phyloP scores from a whole-genome alignment of 2,888 invertebrate genomes.

The Micoletzkya japonica region DNA sequence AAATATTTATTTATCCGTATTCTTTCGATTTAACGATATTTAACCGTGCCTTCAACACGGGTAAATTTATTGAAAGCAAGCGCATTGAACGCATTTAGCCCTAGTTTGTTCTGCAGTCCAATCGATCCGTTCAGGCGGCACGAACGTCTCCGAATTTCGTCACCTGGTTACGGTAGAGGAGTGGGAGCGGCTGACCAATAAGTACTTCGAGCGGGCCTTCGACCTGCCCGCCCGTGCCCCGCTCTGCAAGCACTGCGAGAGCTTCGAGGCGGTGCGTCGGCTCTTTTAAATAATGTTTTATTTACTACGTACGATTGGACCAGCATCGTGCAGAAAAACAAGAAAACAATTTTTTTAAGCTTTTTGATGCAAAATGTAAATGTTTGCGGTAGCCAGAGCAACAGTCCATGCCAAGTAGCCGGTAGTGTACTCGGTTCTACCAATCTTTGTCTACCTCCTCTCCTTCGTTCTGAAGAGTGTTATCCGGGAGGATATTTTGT shows the following conservation, averaged over 20 bases:
- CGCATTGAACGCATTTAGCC: too few species aligned
- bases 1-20: too few species aligned
- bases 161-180: constrained; percentile 44
- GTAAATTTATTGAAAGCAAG: too few species aligned
- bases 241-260: constrained; percentile 8
- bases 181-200: constrained; percentile 42
- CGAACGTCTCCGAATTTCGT: constrained; percentile 44
- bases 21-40: too few species aligned
- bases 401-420: too few species aligned
- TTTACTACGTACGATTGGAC: background rate
- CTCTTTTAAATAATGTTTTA: too few species aligned
- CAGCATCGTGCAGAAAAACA: background rate
- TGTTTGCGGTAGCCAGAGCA: too few species aligned
- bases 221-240: background rate
- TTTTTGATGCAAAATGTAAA: background rate
- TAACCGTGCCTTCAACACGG: too few species aligned
- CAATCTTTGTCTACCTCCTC: too few species aligned
- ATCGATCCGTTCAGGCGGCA: constrained; percentile 34
- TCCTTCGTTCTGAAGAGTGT: too few species aligned
- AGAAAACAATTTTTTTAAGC: background rate
- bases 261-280: background rate
- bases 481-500: background rate
- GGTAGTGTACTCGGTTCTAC: too few species aligned
- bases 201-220: constrained; percentile 32
- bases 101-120: too few species aligned